Evolutionary conservation across 2,888 invertebrate genomes (phyloP).

Genomic region (Pherbina coryleti): DNA sequence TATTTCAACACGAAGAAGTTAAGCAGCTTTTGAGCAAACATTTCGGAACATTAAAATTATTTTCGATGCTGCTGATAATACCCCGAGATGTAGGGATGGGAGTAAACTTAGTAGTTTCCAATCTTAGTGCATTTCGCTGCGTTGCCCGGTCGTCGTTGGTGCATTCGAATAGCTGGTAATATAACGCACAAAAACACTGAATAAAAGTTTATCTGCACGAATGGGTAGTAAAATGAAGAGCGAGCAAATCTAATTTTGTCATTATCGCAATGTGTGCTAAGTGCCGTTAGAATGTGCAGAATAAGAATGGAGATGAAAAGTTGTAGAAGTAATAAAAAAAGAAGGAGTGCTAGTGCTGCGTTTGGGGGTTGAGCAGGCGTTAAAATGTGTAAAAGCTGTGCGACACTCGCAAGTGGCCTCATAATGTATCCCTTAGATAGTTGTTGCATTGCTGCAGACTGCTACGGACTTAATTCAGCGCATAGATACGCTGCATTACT

Average conservation of each 20-base stretch:
- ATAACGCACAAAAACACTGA: background rate
- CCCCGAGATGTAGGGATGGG: background rate
- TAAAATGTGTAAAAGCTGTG: slow-evolving; percentile 4
- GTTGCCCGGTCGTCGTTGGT: no score
- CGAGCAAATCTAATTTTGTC: slow-evolving; percentile 64
- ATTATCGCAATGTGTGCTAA: slow-evolving; percentile 66
- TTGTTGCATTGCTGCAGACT: slow-evolving; percentile 50
- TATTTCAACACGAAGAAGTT: no score
- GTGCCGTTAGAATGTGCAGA: slow-evolving; percentile 52
- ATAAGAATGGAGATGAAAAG: background rate
- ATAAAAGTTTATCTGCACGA: slow-evolving; percentile 19
- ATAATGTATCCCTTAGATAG: slow-evolving; percentile 46
- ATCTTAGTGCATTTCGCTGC: no score
- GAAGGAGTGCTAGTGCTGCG: background rate
- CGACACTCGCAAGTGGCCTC: slow-evolving; percentile 14
- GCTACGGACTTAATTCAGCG: slow-evolving; percentile 42
- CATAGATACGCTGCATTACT: slow-evolving; percentile 26
- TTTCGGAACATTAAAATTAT: no score
- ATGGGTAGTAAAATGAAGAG: slow-evolving; percentile 56
- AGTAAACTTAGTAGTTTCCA: background rate
- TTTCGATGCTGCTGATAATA: background rate
- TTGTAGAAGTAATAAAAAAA: background rate
- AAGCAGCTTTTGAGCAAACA: no score
- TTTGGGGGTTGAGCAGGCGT: background rate
- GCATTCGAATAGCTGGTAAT: background rate